Base-by-base conservation (phyloP, 2,888 invertebrate genomes). In the Caenorhabditis afra region DNA sequence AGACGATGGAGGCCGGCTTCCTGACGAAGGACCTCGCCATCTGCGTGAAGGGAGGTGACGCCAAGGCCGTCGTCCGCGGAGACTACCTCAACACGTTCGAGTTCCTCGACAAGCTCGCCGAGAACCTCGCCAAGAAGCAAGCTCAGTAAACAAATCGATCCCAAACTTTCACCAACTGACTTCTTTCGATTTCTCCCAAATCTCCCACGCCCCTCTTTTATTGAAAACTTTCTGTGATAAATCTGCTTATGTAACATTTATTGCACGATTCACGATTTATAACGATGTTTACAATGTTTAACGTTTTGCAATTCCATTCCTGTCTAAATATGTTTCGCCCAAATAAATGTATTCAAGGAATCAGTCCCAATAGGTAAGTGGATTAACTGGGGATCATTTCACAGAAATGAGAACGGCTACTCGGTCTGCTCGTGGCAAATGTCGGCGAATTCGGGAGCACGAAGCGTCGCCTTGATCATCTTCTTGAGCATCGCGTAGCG, bases 1-100 rank as follows among this genome's bases (percentile, higher is more conserved):
- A 95, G 85, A 98, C 98, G 0, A 97, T 99, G 85, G 97, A 99
- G 91, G 92, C 94, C 70, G 98, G 98, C 37, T 92, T 93, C 85
- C 97, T 99, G 96, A 99, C 99, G 66, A 99, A 99, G 91, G 99
- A 99, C 93, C 93, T 99, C 90, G 98, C 98, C 52, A 96, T 97
- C 91, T 98, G 98, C 91, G 94, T 98, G 89, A 97, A 97, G 92
- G 97, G 97, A 81, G 71, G 71, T 64, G 57, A 71, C 61, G 71
- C 71, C 39, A 57, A 55, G 3, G 71, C 71, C 81, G 93, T 93
- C 5, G 90, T 90, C n/a, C 90, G 95, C 82, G 91, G 93, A 20
- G 98, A 98, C 92, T 99, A 98, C 91, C 92, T 95, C 91, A 96
- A 96, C 92, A 99, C 98, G 0, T 97, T 98, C 91, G 96, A 95